Percentiles rank a stretch among this genome's conserved stretches.
phyloP scores from a whole-genome alignment of 2,888 invertebrate species.

The Chesias legatella region DNA sequence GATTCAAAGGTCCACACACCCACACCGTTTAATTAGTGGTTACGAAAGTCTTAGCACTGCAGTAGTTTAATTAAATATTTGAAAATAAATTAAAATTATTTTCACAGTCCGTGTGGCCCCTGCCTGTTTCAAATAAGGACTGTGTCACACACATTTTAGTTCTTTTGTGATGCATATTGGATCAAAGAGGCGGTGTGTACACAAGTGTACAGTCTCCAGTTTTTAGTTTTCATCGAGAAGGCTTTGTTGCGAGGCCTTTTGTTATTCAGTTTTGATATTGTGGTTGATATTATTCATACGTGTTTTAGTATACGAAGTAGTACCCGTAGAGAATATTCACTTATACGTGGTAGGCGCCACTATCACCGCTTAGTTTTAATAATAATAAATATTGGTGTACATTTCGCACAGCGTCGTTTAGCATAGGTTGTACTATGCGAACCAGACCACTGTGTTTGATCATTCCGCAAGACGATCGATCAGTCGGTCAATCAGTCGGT shows the following conservation, averaged over 20 bases:
- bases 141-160: constrained; percentile 64
- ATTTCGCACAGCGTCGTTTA: too few relatives aligned
- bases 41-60: too few relatives aligned
- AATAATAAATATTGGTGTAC: too few relatives aligned
- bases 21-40: too few relatives aligned
- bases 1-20: too few relatives aligned
- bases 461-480: too few relatives aligned
- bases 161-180: constrained; percentile 76
- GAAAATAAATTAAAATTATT: constrained; percentile 8
- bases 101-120: constrained; percentile 38
- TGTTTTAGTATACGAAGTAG: constrained; percentile 25
- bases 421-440: too few relatives aligned
- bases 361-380: too few relatives aligned
- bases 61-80: too few relatives aligned
- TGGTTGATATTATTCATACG: constrained; percentile 6
- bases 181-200: constrained; percentile 72
- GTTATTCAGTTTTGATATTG: constrained; percentile 41
- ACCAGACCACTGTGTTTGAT: too few relatives aligned
- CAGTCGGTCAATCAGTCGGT: too few relatives aligned
- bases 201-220: constrained; percentile 69
- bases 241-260: constrained; percentile 45
- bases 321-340: background rate
- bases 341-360: too few relatives aligned
- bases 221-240: constrained; percentile 56
- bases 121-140: constrained; percentile 54